These are phyloP conservation scores for Papilio elwesi DNA, from an alignment of 2,888 invertebrate species.

Conservation along the genomic window DNA sequence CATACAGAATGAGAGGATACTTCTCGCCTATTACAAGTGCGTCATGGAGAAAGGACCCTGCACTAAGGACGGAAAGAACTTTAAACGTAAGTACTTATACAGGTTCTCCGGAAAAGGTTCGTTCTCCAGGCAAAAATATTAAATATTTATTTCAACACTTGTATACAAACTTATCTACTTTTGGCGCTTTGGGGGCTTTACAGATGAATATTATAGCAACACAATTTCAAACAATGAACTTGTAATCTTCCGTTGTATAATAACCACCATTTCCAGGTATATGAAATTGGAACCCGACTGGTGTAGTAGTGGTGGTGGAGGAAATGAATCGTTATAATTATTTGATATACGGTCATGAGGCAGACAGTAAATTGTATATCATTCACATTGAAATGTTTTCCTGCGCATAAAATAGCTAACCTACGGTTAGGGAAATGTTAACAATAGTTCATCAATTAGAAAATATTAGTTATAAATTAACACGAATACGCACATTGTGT, in stretches of 20 bases:
- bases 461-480: slow-evolving; percentile 1
- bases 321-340: too few species aligned
- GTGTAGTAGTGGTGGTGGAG: neutral
- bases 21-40: slow-evolving; percentile 78
- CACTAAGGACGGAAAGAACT: slow-evolving; percentile 77
- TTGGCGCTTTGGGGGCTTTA: neutral
- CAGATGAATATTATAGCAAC: too few species aligned
- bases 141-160: too few species aligned
- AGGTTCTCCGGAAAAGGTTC: too few species aligned
- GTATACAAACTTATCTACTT: neutral
- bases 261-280: too few species aligned
- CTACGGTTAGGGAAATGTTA: neutral
- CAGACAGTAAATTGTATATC: too few species aligned
- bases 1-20: slow-evolving; percentile 75
- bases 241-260: too few species aligned
- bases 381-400: too few species aligned
- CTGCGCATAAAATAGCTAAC: too few species aligned
- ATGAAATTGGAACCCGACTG: too few species aligned
- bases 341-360: too few species aligned
- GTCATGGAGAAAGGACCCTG: slow-evolving; percentile 81
- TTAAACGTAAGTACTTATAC: slow-evolving; percentile 68
- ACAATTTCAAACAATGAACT: too few species aligned
- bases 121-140: neutral
- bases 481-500: neutral
- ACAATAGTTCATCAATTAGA: neutral